phyloP scores from a whole-genome alignment of 1,140 invertebrate genomes.

The Cheumatopsyche charites region DNA sequence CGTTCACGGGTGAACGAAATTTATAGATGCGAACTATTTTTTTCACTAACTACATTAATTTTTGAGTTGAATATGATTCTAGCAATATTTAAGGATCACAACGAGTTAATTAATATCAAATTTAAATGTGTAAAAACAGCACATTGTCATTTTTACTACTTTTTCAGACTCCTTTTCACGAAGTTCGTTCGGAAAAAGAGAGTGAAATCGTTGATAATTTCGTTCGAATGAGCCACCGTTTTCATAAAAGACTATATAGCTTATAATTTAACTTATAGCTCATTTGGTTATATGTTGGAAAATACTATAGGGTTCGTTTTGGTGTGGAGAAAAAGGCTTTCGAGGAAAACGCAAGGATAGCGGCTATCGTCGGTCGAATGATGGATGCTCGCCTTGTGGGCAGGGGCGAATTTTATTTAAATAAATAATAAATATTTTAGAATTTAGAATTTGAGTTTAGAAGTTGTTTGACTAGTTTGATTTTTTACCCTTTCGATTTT shows the following conservation, averaged over 20 bases:
- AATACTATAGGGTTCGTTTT: too few species aligned
- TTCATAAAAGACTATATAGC: too few species aligned
- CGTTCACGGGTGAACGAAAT: background rate
- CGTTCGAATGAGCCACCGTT: constrained; percentile 40
- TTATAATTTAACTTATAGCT: too few species aligned
- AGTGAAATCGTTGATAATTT: constrained; percentile 39
- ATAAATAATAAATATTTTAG: background rate
- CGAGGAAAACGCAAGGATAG: constrained; percentile 45
- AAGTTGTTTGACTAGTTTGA: background rate
- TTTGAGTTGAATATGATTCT: too few species aligned
- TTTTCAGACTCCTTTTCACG: background rate
- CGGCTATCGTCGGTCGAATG: constrained; percentile 47
- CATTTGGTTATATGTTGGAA: too few species aligned
- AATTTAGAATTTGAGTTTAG: too few species aligned
- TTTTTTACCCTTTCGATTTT: background rate
- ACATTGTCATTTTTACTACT: too few species aligned
- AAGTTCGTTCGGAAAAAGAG: background rate
- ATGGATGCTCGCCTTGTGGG: constrained; percentile 46
- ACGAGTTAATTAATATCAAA: too few species aligned
- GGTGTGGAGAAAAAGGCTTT: constrained; percentile 2
- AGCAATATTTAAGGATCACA: too few species aligned
- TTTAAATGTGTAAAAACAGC: too few species aligned
- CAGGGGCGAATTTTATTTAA: constrained; percentile 32
- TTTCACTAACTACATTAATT: too few species aligned
- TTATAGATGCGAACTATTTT: too few species aligned